These are phyloP conservation scores for Dasyurus viverrinus DNA, from an alignment of 2,113 vertebrate genomes.

Conservation along the genomic window DNA sequence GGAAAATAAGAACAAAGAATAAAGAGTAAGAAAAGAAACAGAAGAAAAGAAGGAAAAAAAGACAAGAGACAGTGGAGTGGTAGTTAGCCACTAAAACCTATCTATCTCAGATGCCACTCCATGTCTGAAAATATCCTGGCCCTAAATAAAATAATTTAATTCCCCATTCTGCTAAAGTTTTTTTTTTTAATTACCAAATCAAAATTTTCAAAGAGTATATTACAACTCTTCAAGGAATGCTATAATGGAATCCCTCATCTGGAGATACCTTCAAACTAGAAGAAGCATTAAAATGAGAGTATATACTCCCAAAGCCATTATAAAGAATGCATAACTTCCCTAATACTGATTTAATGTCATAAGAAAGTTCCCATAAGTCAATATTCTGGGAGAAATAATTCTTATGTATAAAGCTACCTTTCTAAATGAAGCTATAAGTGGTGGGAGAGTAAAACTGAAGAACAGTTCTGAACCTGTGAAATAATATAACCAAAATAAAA, in stretches of 20 bases:
- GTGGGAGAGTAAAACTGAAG: neutral
- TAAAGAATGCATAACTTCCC: slow-evolving; percentile 8
- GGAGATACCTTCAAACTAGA: neutral
- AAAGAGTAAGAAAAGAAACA: neutral
- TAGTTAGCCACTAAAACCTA: slow-evolving; percentile 11
- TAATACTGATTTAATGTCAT: neutral
- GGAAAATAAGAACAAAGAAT: neutral
- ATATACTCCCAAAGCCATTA: slow-evolving; percentile 8
- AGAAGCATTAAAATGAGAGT: neutral
- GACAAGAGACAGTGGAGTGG: neutral
- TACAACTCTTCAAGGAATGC: neutral
- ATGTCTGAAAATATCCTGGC: neutral
- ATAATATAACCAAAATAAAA: slow-evolving; percentile 1
- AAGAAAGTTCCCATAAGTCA: neutral
- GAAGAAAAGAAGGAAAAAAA: neutral
- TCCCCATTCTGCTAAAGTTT: neutral
- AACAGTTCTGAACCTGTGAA: neutral
- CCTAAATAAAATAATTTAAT: neutral
- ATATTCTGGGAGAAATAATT: neutral
- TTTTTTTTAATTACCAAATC: neutral
- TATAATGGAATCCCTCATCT: neutral
- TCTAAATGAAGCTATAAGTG: slow-evolving; percentile 24
- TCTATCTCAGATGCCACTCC: slow-evolving; percentile 25
- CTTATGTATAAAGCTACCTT: neutral
- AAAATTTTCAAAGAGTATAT: neutral